These are phyloP conservation scores for Thryonomys swinderianus DNA, from an alignment of 2,113 vertebrate species.

Conservation along the genomic window DNA sequence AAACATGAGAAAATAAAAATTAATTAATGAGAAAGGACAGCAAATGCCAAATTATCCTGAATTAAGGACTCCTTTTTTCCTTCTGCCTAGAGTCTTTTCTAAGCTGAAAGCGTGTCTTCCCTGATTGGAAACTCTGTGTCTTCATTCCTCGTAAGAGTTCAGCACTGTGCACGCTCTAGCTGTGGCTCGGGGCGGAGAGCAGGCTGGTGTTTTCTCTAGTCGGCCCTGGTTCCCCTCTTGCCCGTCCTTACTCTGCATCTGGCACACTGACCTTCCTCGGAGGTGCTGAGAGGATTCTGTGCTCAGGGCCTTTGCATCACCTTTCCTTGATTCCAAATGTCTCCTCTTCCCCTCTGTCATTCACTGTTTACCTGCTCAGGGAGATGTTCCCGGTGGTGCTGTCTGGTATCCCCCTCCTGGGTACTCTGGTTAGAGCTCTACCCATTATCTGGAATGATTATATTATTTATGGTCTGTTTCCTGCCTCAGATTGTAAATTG, in stretches of 20 bases:
- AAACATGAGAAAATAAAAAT: slow-evolving; percentile 77
- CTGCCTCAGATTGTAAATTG: neutral
- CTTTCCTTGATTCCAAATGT: neutral
- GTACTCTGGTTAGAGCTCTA: neutral
- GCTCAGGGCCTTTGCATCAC: neutral
- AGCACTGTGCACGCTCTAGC: neutral
- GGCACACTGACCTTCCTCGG: neutral
- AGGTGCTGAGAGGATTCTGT: neutral
- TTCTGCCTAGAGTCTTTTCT: slow-evolving; percentile 20
- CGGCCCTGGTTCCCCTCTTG: neutral
- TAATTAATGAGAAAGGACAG: slow-evolving; percentile 71
- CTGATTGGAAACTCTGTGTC: neutral
- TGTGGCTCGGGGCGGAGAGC: neutral
- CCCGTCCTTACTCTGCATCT: neutral
- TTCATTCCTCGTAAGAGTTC: neutral
- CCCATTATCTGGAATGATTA: neutral
- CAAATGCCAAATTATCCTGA: slow-evolving; percentile 55
- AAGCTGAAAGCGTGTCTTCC: neutral
- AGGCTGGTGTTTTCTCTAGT: neutral
- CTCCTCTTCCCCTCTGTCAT: neutral
- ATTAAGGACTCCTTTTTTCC: slow-evolving; percentile 32
- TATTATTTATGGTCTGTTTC: neutral
- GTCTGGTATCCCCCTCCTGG: neutral
- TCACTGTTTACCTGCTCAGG: neutral
- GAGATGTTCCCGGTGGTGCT: neutral